phyloP scores from a whole-genome alignment of 2,797 vertebrate species.

The Mormyrus hasselquistii region DNA sequence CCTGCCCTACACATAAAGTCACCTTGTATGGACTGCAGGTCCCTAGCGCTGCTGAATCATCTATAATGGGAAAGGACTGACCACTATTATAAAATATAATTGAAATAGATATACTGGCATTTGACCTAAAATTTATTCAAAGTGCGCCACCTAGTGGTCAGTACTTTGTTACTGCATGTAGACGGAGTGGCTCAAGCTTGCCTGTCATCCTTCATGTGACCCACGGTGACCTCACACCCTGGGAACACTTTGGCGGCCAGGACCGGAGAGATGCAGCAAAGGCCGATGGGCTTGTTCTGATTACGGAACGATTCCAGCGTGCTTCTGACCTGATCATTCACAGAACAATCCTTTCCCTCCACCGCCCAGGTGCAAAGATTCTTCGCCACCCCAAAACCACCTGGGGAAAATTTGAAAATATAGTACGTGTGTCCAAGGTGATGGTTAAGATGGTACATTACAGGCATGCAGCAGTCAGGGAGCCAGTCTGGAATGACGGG shows the following conservation, averaged over 20 bases:
- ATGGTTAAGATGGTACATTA: neutral
- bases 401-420: constrained; percentile 40
- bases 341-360: constrained; percentile 67
- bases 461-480: neutral
- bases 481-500: neutral
- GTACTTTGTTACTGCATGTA: neutral
- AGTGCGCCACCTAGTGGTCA: neutral
- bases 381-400: constrained; percentile 72
- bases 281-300: constrained; percentile 68
- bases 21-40: neutral
- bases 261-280: constrained; percentile 73
- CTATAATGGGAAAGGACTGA: neutral
- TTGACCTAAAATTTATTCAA: neutral
- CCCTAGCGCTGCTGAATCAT: neutral
- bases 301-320: constrained; percentile 62
- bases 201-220: constrained; percentile 61
- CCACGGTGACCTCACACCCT: constrained; percentile 70
- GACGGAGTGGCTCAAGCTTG: constrained; percentile 39
- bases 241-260: constrained; percentile 72
- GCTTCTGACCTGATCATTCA: constrained; percentile 59
- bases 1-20: neutral
- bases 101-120: neutral
- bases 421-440: neutral
- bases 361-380: constrained; percentile 77
- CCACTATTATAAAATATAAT: neutral